Base-by-base conservation (phyloP, 2,113 vertebrate species). In the Geothlypis trichas region DNA sequence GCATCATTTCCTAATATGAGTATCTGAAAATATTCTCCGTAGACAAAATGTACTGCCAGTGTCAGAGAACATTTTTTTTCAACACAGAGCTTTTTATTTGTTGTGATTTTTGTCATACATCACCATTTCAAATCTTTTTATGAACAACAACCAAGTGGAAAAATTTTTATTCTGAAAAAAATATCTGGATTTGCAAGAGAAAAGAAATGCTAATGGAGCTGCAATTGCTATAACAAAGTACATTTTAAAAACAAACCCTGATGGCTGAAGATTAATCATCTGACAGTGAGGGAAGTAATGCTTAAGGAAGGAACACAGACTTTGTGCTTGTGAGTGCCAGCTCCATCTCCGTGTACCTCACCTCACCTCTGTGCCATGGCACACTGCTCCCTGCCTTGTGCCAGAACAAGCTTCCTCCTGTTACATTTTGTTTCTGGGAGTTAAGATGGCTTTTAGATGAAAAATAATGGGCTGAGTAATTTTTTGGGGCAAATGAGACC, bases 31-130 rank as follows among this genome's bases (percentile, higher is more conserved):
- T 26, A 10, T 68, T 90, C 28, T 90, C 30, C 0, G 0, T 27
- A 84, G 82, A 87, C 92, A 94, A 93, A 96, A 90, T 84, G 90
- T 94, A 89, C 80, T 75, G 66, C 73, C 83, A 89, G 57, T 61
- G 37, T 76, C 77, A 65, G 62, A 96, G 93, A 96, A 95, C 61
- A 77, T 90, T 90, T 94, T 93, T 93, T 79, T 86, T 78, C 79
- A 88, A 94, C 19, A 46, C 44, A 74, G 62, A 91, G n/a, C 49
- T 95, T 96, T 90, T 71, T 82, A 86, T 90, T 89, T 85, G 37
- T 51, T 90, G 22, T 41, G 6, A 33, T 57, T 89, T 95, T 95
- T 84, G 52, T 95, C 68, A 54, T 35, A 35, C 24, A 75, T 66
- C 75, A 94, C 46, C n/a, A 37, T 90, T 62, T 91, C 80, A 65